Evolutionary conservation across 2,888 invertebrate genomes (phyloP), one percentile per base, ranked within the genome.

Genomic region (Aphidoletes aphidimyza): DNA sequence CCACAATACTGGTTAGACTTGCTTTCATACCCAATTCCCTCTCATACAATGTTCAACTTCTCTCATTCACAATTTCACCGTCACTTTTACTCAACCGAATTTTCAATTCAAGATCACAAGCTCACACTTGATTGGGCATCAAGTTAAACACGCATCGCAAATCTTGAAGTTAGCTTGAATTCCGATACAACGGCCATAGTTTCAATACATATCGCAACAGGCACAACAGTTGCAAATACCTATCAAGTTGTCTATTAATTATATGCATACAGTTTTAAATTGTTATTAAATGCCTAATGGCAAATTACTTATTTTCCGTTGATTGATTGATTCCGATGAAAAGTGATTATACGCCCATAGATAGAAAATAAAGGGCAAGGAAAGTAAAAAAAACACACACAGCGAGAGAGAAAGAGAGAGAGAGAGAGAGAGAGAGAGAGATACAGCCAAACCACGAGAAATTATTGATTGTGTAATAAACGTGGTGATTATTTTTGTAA

Each of bases 1-100:
- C 17, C 37, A 81, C 22, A 81, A 78, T 81, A 81, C 81, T n/a
- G 81, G 81, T 81, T 81, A 37, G 26, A 81, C 81, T 81, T 37
- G 81, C 81, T 81, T 81, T 81, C 11, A 36, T 22, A 37, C 81
- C 81, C 81, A 37, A 19, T 37, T 81, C 26, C 5, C 17, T 78
- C 34, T 78, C 36, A 78, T 36, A 78, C 78, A 34, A 78, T 78
- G 37, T 37, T n/a, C n/a, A n/a, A n/a, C n/a, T n/a, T n/a, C 69
- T 9, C 30, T 30, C 6, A 6, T 42, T 69, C 37, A 6, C 17
- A 78, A 9, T 9, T 37, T 81, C n/a, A 54, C n/a, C 22, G n/a
- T 54, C 54, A 54, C 54, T 14, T 3, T 54, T 22, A 37, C 36
- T 37, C 81, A 0, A 37, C n/a, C 36, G 37, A 81, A 81, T 81